These are phyloP conservation scores for Stegophylla sp. DNA, from an alignment of 2,888 invertebrate species.

Conservation along the genomic window DNA sequence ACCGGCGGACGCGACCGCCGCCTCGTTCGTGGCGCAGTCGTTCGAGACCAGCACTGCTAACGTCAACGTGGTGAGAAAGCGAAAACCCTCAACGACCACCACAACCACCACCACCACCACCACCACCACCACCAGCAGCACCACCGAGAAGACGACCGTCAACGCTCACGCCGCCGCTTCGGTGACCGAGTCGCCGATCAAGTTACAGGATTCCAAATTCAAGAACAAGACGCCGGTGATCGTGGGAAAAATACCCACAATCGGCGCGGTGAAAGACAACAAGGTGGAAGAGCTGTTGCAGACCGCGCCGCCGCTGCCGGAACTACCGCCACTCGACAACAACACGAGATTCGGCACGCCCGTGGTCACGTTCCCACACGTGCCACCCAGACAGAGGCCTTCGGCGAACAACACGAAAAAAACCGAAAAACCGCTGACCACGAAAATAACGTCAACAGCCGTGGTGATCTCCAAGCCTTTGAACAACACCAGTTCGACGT, in stretches of 20 bases:
- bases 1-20: conserved; percentile 37
- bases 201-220: conserved; percentile 63
- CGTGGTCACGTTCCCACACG: conserved; percentile 61
- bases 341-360: conserved; percentile 60
- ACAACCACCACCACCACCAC: too few relatives aligned
- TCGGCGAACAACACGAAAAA: conserved; percentile 60
- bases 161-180: too few relatives aligned
- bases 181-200: conserved; percentile 57
- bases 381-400: conserved; percentile 60
- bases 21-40: conserved; percentile 32
- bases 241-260: conserved; percentile 64
- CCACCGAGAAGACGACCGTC: conserved; percentile 48
- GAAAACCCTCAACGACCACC: conserved; percentile 20
- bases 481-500: conserved; percentile 33
- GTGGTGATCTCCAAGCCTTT: conserved; percentile 52
- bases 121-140: too few relatives aligned
- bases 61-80: too few relatives aligned
- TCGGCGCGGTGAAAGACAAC: conserved; percentile 62
- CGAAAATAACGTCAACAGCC: conserved; percentile 48
- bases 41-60: conserved; percentile 33
- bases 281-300: conserved; percentile 62
- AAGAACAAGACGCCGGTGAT: conserved; percentile 63
- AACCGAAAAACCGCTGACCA: conserved; percentile 49
- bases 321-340: conserved; percentile 63
- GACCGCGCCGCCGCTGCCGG: conserved; percentile 61